Percentiles rank a stretch among this genome's conserved stretches.
Conservation (phyloP, 2,888 invertebrate genomes). For the Vesta saturnalis region DNA sequence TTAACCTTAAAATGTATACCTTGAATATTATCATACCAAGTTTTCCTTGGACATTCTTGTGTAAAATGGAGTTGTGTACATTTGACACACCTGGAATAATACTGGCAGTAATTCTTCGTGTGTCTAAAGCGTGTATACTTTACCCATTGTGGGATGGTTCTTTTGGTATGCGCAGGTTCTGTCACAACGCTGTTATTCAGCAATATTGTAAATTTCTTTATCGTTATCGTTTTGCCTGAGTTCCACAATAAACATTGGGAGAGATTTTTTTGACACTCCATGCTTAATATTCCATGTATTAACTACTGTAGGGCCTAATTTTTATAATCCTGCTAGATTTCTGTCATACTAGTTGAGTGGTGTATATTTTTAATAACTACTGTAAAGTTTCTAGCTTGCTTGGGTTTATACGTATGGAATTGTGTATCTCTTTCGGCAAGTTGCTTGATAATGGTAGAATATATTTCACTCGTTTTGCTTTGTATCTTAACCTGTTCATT, state of each 20-base stretch:
- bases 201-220: not conserved
- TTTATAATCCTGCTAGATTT: not conserved
- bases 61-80: not conserved
- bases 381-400: no score
- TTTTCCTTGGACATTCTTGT: not conserved
- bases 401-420: no score
- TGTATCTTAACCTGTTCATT: no score
- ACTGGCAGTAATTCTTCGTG: not conserved
- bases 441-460: no score
- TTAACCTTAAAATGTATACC: not conserved
- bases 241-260: not conserved
- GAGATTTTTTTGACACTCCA: no score
- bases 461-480: no score
- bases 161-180: not conserved
- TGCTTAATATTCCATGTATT: not conserved
- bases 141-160: not conserved
- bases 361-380: no score
- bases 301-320: not conserved
- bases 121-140: not conserved
- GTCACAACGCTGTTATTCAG: not conserved
- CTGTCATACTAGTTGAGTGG: not conserved
- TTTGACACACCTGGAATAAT: not conserved
- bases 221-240: no score
- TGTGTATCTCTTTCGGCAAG: no score
- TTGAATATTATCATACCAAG: no score